Evolutionary conservation across 2,888 invertebrate genomes (phyloP).

Genomic region (Dynastes grantii): DNA sequence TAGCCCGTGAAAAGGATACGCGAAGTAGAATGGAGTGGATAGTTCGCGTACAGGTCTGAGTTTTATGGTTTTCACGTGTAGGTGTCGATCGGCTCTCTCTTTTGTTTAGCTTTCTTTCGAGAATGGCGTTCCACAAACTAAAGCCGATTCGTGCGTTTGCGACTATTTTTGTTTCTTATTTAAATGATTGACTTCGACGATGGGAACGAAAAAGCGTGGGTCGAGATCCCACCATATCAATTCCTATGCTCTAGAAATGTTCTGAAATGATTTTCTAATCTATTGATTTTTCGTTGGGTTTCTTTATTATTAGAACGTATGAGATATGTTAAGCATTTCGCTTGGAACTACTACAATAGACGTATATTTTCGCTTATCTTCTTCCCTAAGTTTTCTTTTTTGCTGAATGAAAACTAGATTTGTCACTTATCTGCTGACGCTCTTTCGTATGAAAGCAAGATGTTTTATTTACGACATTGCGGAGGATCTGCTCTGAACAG

Average conservation of each 20-base stretch:
- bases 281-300: conserved; percentile 37
- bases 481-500: not conserved
- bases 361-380: conserved; percentile 24
- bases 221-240: not conserved
- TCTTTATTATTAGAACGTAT: conserved; percentile 18
- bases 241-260: not conserved
- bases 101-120: not conserved
- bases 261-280: conserved; percentile 43
- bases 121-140: not conserved
- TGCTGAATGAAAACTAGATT: conserved; percentile 25
- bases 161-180: conserved; percentile 18
- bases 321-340: conserved; percentile 31
- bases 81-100: conserved; percentile 7
- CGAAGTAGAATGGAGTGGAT: conserved; percentile 7
- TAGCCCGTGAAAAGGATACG: not conserved
- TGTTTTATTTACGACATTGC: conserved; percentile 20
- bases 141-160: not conserved
- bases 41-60: not conserved
- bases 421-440: conserved; percentile 24
- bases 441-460: not conserved
- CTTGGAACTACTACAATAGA: conserved; percentile 25
- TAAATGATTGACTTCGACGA: conserved; percentile 12
- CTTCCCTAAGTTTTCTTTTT: conserved; percentile 22
- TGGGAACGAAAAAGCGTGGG: not conserved
- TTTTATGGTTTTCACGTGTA: conserved; percentile 18